phyloP scores from a whole-genome alignment of 2,797 vertebrate species.

The Enteromius trimaculatus region DNA sequence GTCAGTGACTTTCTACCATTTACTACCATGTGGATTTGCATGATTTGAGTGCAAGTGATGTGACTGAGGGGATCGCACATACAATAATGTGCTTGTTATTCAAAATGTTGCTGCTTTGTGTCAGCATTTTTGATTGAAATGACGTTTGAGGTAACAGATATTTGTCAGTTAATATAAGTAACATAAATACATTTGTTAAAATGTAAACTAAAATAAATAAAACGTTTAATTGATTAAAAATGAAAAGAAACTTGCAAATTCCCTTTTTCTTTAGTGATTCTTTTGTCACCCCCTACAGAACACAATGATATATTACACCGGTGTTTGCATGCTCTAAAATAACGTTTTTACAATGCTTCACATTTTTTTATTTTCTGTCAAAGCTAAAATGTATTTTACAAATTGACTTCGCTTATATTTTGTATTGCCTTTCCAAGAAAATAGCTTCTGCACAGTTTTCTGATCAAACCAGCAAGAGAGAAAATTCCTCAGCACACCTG shows the following conservation, averaged over 20 bases:
- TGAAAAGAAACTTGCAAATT: not conserved
- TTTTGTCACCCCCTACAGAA: constrained; percentile 43
- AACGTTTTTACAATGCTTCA: not conserved
- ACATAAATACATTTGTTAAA: not conserved
- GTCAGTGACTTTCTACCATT: not conserved
- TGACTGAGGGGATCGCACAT: not conserved
- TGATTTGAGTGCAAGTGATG: not conserved
- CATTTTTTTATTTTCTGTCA: not conserved
- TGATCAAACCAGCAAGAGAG: constrained; percentile 3
- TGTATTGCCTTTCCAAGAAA: not conserved
- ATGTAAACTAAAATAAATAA: not conserved
- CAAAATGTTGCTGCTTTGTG: not conserved
- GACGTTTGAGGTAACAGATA: not conserved
- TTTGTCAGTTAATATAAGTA: not conserved
- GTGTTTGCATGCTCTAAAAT: not conserved
- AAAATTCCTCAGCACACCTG: constrained; percentile 15
- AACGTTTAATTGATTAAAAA: not conserved
- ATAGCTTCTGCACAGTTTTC: not conserved
- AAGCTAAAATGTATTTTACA: not conserved
- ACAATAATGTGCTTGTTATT: not conserved
- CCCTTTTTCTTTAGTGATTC: not conserved
- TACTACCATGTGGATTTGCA: not conserved
- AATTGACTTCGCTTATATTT: not conserved
- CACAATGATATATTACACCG: not conserved
- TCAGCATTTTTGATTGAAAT: not conserved